Evolutionary conservation across 2,888 invertebrate genomes (phyloP), one percentile per base, ranked within the genome.

Genomic region (Nomada goodeniana): DNA sequence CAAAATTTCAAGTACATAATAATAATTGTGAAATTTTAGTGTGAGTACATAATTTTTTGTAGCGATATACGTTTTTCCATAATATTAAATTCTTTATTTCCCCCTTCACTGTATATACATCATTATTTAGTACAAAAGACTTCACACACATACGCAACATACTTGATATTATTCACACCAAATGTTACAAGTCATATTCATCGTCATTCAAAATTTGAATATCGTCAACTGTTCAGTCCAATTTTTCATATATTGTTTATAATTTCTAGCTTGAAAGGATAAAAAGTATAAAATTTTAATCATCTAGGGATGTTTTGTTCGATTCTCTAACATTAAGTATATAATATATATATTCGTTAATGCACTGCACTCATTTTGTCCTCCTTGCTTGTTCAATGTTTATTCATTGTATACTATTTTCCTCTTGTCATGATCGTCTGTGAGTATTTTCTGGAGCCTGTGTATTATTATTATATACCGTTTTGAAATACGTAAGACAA

Each of bases 51-150:
- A 15, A 47, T 47, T 47, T 15, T 47, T 13, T 2, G 15, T 15
- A 15, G 47, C 3, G 15, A 47, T 1, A 2, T 47, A 15, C 13
- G 42, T 23, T 26, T 53, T 87, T 76, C 75, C 76, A 80, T 87
- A 87, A 88, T 88, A 88, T 87, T 86, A 88, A 88, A 87, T 82
- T 82, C 82, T 88, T 88, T 86, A 87, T 87, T 87, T 82, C 84
- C 64, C 79, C 67, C 77, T 87, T 74, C 73, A 86, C 82, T 80
- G 52, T 87, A 87, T 88, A 82, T 88, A 87, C 88, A 87, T 80
- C 74, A 72, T 76, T 86, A 83, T 88, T 88, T 88, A 88, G 87
- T 88, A 88, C 88, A 88, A 88, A 88, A 87, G 60, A 76, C 77
- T 81, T 76, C 75, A 77, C 79, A 80, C 70, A 26, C 85, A 83